Base-by-base conservation (phyloP, 2,888 invertebrate genomes). In the Aspidiotus rigidus region DNA sequence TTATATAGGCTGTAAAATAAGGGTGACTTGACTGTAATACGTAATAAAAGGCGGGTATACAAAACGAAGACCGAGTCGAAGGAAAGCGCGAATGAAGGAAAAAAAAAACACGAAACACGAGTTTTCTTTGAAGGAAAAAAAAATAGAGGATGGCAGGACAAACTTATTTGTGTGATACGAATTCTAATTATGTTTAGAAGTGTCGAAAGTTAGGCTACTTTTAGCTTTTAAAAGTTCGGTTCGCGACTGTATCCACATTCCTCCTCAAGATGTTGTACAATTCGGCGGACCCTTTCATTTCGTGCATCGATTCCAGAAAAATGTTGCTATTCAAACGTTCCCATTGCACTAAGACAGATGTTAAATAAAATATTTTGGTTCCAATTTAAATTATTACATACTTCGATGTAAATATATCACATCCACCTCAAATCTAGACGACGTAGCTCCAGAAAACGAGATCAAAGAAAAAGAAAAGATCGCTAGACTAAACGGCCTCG, bases 141-240 rank as follows among this genome's bases (percentile, higher is more conserved):
- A 60, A 9, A 28, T 3, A 8, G 10, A 60, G 56, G 13, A 28
- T 28, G 28, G 28, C 7, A 59, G 13, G 39, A 59, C 8, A 59
- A 59, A 17, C 39, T 59, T 17, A 13, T 28, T 59, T 39, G 59
- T 62, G 62, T 62, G 62, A 62, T 62, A 62, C 62, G 62, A 10
- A 62, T 62, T 62, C 62, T 62, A 62, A 62, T 62, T 62, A 62
- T 41, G 44, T 13, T 59, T 39, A 39, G 39, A 59, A 28, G 59
- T 59, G 59, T 16, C 59, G 59, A 59, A 59, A 59, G 59, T 59
- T 59, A 28, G 28, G 28, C 28, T 28, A 59, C 28, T 59, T 28
- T 59, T 59, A 17, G 17, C 39, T 59, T 56, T 8, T 28, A 59
- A 59, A 59, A 9, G 17, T 59, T 59, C 17, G 28, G 28, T 28